Base-by-base conservation (phyloP, 2,797 vertebrate genomes). In the Coreius guichenoti region DNA sequence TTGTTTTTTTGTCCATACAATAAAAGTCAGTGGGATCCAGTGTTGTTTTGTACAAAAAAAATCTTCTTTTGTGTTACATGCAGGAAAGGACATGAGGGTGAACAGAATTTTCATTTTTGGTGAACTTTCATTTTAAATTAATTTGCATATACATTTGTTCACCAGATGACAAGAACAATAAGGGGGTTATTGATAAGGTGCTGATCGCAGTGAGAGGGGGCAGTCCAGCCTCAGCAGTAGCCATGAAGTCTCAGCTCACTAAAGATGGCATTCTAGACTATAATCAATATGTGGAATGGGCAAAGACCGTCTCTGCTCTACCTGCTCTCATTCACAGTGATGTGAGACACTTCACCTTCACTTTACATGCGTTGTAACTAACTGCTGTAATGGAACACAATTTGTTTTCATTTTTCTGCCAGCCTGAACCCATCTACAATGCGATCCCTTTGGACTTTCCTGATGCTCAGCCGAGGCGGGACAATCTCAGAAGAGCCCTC, bases 151-250 rank as follows among this genome's bases (percentile, higher is more conserved):
- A 82, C 51, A 39, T 29, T 7, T 70, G 81, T 67, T 26, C 3
- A 36, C 63, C 86, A 95, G 95, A 0, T 3, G 1, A 0, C 0
- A 0, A 0, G 1, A 0, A 36, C 0, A 86, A 83, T 0, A 90
- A 91, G 4, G 91, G 90, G 8, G 0, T 96, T 70, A 96, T 98
- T 89, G 94, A 97, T 31, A 92, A 95, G 45, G 93, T 97, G 8
- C 85, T 98, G 86, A 95, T 95, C 1, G 87, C 95, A 26, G 94
- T 98, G 81, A 95, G 90, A 81, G 97, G 98, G 86, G 98, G 98
- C 0, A 93, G 89, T 43, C 45, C 91, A 4, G 83, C 85, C 8
- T 89, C 91, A n/a, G 94, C 95, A 33, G 80, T 88, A 9, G 79
- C 90, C 19, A 93, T 98, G 91, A 96, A 94, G 90, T 92, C 94